Evolutionary conservation across 53 echinoderm and acorn worm species (phyloP).

Genomic region (Luidia sarsii): DNA sequence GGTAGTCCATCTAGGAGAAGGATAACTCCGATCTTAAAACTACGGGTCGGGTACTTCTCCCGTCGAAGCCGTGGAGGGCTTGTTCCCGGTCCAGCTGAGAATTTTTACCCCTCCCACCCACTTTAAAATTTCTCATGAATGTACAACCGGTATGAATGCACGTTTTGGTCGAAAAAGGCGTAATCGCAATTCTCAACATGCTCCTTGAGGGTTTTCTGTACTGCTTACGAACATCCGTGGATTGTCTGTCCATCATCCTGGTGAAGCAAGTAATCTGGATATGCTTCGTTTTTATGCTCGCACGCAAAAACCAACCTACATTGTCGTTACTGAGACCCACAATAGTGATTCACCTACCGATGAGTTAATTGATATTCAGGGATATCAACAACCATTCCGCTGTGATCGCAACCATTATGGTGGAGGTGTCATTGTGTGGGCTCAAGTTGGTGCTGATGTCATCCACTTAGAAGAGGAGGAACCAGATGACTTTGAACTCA

Average conservation of each 20-base stretch:
- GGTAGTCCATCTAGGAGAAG: background rate
- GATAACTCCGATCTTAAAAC: background rate
- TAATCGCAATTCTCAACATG: background rate
- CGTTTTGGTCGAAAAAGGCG: slow-evolving; percentile 9
- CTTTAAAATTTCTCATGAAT: background rate
- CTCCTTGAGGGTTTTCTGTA: slow-evolving; percentile 7
- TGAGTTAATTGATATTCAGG: slow-evolving; percentile 5
- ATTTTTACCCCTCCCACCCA: background rate
- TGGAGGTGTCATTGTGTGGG: slow-evolving; percentile 32
- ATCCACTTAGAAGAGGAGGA: slow-evolving; percentile 1
- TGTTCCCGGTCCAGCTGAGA: background rate
- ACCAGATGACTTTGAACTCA: slow-evolving; percentile 10
- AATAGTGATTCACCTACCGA: slow-evolving; percentile 1
- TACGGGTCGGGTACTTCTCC: background rate
- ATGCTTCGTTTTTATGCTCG: slow-evolving; percentile 5
- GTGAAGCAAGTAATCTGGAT: slow-evolving; percentile 24
- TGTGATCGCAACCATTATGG: slow-evolving; percentile 4
- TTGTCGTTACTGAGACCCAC: slow-evolving; percentile 1
- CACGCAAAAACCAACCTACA: background rate
- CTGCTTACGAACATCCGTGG: background rate
- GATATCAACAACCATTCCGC: slow-evolving; percentile 3
- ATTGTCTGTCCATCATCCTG: slow-evolving; percentile 7
- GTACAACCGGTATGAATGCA: slow-evolving; percentile 4
- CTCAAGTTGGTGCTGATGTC: slow-evolving; percentile 19
- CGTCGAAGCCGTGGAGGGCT: background rate